These are phyloP conservation scores for Eucidaris tribuloides DNA, from an alignment of 35 echinoderm and acorn worm genomes.

Conservation along the genomic window DNA sequence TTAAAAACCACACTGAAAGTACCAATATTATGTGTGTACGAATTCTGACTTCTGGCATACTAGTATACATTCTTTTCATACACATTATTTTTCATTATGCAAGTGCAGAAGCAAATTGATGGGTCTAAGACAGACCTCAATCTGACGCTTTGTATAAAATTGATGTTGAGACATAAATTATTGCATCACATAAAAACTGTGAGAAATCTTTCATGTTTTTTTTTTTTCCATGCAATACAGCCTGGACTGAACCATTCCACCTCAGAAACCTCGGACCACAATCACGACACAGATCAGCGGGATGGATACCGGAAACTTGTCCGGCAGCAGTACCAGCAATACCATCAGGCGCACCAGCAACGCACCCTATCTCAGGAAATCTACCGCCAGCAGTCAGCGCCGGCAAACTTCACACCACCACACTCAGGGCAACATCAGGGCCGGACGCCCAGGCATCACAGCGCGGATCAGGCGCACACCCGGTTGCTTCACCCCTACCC, in stretches of 20 bases:
- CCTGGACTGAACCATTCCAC: neutral
- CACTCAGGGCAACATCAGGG: neutral
- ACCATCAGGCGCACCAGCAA: conserved; percentile 3
- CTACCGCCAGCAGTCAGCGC: neutral
- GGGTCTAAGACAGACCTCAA: no score
- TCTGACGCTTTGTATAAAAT: no score
- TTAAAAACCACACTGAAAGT: no score
- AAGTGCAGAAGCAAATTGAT: no score
- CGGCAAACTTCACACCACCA: neutral
- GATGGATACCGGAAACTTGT: conserved; percentile 1
- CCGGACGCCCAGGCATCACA: neutral
- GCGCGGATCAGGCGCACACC: neutral
- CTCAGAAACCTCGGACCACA: neutral
- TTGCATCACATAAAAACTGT: no score
- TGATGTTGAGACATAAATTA: no score
- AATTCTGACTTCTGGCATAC: no score
- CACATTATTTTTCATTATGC: no score
- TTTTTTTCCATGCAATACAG: no score
- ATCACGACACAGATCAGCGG: neutral
- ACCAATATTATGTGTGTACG: no score
- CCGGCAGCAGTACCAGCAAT: conserved; percentile 22
- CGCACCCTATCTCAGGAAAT: conserved; percentile 19
- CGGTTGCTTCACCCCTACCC: neutral
- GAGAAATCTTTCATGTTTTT: no score
- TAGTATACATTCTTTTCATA: no score